Percentiles rank a stretch among this genome's conserved stretches.
phyloP scores from a whole-genome alignment of 2,113 vertebrate species.

The Corvus hawaiiensis region DNA sequence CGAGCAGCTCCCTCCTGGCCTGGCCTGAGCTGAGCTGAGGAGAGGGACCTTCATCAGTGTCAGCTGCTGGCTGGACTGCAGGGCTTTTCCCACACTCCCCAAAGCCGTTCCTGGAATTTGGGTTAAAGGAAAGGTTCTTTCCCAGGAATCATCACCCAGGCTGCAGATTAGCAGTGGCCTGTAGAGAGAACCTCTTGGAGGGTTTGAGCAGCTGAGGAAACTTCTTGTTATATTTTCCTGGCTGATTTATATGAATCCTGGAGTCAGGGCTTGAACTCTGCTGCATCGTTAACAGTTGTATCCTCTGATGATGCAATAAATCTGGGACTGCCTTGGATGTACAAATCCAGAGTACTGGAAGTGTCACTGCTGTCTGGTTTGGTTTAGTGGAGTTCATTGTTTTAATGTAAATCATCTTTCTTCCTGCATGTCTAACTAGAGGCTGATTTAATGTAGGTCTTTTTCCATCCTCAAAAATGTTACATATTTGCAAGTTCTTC shows the following conservation, averaged over 20 bases:
- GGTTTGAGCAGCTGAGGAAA: background rate
- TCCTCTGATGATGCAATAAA: background rate
- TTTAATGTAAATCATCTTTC: background rate
- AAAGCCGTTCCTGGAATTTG: background rate
- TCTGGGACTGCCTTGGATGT: background rate
- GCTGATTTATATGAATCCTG: background rate
- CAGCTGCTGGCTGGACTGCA: background rate
- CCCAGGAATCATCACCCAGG: background rate
- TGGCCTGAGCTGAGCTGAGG: background rate
- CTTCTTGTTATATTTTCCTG: background rate
- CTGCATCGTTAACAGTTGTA: background rate
- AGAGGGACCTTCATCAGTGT: background rate
- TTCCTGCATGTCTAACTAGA: background rate
- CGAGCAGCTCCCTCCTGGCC: background rate
- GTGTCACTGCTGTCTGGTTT: background rate
- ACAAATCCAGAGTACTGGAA: background rate
- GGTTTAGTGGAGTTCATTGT: background rate
- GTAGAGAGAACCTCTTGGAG: background rate
- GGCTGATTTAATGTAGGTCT: background rate
- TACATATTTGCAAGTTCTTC: background rate
- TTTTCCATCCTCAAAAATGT: background rate
- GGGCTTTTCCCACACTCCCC: background rate
- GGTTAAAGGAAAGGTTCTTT: background rate
- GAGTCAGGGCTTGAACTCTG: constrained; percentile 1
- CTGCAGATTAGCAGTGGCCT: background rate